phyloP scores from a whole-genome alignment of 2,888 invertebrate genomes.

The Nymphalis urticae region DNA sequence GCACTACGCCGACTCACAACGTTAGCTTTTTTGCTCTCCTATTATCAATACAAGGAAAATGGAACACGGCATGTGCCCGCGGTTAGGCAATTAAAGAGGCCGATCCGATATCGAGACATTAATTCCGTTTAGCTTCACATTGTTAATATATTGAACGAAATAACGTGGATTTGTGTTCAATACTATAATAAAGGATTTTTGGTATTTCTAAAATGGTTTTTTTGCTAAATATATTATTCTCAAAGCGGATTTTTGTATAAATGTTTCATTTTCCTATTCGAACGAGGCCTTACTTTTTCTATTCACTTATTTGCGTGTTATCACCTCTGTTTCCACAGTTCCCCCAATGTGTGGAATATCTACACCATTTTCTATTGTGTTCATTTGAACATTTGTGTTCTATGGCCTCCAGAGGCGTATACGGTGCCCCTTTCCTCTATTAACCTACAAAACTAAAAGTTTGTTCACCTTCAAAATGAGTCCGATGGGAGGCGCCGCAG shows the following conservation, averaged over 20 bases:
- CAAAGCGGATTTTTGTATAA: background rate
- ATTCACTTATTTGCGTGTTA: constrained; percentile 42
- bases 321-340: constrained; percentile 40
- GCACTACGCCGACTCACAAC: constrained; percentile 55
- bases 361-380: constrained; percentile 43
- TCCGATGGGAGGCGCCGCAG: constrained; percentile 34
- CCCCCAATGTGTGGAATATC: constrained; percentile 42
- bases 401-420: constrained; percentile 42
- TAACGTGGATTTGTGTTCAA: constrained; percentile 10
- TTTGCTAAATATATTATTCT: background rate
- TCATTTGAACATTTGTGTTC: constrained; percentile 39
- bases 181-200: background rate
- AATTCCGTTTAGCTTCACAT: constrained; percentile 31
- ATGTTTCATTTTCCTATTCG: constrained; percentile 15
- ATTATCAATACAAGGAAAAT: constrained; percentile 53
- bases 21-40: constrained; percentile 64
- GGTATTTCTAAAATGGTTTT: background rate
- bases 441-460: constrained; percentile 46
- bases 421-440: constrained; percentile 44
- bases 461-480: constrained; percentile 42
- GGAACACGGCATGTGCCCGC: constrained; percentile 41
- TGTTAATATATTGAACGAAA: constrained; percentile 20
- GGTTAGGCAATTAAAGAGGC: constrained; percentile 41
- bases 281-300: constrained; percentile 19
- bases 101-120: constrained; percentile 35